phyloP scores from a whole-genome alignment of 2,797 vertebrate species.

The Furcifer pardalis region DNA sequence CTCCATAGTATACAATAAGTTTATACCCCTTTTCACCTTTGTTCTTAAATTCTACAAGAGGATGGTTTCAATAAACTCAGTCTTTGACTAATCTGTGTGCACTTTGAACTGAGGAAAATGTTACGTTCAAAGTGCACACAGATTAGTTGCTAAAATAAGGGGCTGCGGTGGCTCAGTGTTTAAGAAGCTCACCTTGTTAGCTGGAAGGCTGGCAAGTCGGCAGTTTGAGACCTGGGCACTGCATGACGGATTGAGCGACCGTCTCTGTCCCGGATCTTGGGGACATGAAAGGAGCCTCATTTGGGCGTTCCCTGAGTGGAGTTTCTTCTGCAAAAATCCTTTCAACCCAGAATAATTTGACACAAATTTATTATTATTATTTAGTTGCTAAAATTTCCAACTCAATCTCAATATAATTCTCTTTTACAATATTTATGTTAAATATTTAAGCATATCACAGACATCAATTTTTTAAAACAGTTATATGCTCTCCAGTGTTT shows the following conservation, averaged over 20 bases:
- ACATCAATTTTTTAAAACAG: not conserved
- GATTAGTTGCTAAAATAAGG: not conserved
- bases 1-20: not conserved
- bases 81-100: no score
- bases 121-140: constrained; percentile 14
- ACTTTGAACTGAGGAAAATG: not conserved
- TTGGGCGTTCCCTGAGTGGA: no score
- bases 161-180: no score
- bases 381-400: not conserved
- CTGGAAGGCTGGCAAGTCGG: no score
- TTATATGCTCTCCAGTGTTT: not conserved
- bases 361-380: no score
- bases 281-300: no score
- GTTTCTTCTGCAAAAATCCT: no score
- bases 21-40: not conserved
- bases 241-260: no score
- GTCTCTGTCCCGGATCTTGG: no score
- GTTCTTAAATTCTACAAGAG: not conserved
- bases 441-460: not conserved
- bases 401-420: not conserved
- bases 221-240: no score
- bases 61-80: not conserved
- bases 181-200: no score
- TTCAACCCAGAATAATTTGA: no score
- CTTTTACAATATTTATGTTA: not conserved